Evolutionary conservation across 2,888 invertebrate species (phyloP), one percentile per base, ranked within the genome.

Genomic region (Drosophila anomalata): DNA sequence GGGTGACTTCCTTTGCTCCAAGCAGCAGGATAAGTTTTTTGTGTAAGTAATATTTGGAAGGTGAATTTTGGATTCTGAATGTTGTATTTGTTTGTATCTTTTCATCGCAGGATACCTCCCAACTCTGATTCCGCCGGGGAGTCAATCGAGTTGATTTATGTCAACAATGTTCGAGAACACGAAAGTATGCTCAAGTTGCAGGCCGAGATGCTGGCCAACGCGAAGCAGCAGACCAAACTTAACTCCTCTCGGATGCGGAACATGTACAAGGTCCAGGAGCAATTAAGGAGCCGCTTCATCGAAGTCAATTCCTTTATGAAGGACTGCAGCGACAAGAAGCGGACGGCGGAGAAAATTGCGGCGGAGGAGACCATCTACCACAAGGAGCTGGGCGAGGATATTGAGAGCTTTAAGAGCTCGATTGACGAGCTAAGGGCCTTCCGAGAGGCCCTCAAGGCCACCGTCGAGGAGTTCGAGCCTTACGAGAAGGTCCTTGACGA

Each of bases 281-380:
- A 87, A 5, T 71, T 91, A 47, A 82, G 92, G 1, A 82, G 90
- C 48, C 88, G 89, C 8, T 92, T 92, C 44, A 89, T 92, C 57
- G 83, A 87, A 46, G 89, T 91, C 6, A 92, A 91, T 73, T 88
- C 82, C 61, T 92, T 92, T 52, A 90, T 92, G 12, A 90, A 90
- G 62, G 90, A 92, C 24, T 92, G 91, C 29, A 82, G 76, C 26
- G 90, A 90, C 26, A 91, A 91, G 69, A 90, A 88, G 51, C 74
- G 73, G 2, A 26, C 73, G 0, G 90, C 91, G 1, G 89, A 90
- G 14, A 83, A 87, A 58, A 88, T 89, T 46, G 87, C 91, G 6
- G 52, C 53, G 0, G 75, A 77, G 4, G 90, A 92, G 73, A 74
- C 52, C 5, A 62, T 67, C 14, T 46, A 87, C 14, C 91, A 91